A percentile compares a stretch with the other conserved stretches of the same genome.
Evolutionary conservation across 2,113 vertebrate species (phyloP).

Genomic region (Pundamilia nyererei): DNA sequence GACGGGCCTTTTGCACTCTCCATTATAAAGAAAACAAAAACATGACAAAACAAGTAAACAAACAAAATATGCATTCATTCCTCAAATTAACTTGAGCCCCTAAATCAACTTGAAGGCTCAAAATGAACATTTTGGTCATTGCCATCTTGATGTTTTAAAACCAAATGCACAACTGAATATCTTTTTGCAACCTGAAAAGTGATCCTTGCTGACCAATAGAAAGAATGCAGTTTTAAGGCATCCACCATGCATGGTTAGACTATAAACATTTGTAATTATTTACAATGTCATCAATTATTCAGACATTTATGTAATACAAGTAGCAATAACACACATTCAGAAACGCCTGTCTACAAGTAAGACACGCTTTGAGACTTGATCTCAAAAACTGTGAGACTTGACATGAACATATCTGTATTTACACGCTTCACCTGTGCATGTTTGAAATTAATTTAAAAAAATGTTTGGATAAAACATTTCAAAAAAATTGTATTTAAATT

Average conservation of each 20-base stretch:
- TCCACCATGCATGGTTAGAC: neutral
- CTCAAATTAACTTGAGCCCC: neutral
- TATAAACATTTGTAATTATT: neutral
- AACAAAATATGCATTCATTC: fast-evolving
- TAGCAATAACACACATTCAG: neutral
- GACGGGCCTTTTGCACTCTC: neutral
- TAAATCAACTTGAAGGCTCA: neutral
- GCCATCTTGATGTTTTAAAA: neutral
- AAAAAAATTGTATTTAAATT: neutral
- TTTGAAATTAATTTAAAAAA: fast-evolving
- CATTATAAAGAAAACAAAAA: neutral
- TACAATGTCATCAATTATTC: neutral
- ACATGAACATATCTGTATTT: neutral
- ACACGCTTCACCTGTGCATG: neutral
- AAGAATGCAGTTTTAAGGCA: neutral
- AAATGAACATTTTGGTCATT: neutral
- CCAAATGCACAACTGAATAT: neutral
- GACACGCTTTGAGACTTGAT: neutral
- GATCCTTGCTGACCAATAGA: neutral
- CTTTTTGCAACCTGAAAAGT: neutral
- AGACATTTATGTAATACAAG: neutral
- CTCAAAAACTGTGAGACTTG: neutral
- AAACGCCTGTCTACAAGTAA: neutral
- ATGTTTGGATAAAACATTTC: neutral
- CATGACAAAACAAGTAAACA: neutral